Conservation (phyloP, 2,113 vertebrate genomes). For the Marcusenius ussheri region DNA sequence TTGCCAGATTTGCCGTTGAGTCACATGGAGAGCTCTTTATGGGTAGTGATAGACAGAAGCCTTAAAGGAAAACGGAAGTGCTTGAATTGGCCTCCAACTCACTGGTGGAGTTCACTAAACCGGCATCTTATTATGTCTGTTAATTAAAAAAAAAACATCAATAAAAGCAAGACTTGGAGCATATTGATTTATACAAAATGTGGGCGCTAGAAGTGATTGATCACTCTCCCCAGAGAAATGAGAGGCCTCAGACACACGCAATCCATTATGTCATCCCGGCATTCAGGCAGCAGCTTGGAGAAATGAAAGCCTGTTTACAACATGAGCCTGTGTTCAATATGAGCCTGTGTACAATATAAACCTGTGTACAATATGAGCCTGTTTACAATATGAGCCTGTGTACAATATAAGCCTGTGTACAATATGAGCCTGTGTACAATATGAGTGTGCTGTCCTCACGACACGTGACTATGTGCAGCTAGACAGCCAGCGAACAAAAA, state of each 20-base stretch:
- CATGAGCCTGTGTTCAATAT: neutral
- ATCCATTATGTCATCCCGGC: neutral
- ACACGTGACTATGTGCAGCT: too few species aligned
- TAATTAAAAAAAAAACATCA: slow-evolving; percentile 10
- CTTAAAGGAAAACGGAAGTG: neutral
- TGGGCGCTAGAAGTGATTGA: neutral
- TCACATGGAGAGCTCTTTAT: neutral
- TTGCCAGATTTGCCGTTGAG: neutral
- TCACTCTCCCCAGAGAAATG: neutral
- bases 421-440: neutral
- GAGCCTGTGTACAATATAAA: neutral
- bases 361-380: neutral
- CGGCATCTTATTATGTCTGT: neutral
- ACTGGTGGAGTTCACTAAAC: neutral
- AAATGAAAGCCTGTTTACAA: neutral
- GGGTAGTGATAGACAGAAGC: neutral
- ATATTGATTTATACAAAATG: neutral
- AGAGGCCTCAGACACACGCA: neutral
- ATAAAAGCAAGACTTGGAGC: neutral
- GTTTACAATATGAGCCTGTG: fast-evolving
- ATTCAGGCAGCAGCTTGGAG: neutral
- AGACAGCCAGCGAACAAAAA: too few species aligned
- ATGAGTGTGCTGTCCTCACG: too few species aligned
- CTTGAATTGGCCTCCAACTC: neutral
- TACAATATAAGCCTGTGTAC: neutral